A percentile compares a stretch with the other conserved stretches of the same genome.
phyloP scores from a whole-genome alignment of 2,888 invertebrate genomes.

The Empis stercorea region DNA sequence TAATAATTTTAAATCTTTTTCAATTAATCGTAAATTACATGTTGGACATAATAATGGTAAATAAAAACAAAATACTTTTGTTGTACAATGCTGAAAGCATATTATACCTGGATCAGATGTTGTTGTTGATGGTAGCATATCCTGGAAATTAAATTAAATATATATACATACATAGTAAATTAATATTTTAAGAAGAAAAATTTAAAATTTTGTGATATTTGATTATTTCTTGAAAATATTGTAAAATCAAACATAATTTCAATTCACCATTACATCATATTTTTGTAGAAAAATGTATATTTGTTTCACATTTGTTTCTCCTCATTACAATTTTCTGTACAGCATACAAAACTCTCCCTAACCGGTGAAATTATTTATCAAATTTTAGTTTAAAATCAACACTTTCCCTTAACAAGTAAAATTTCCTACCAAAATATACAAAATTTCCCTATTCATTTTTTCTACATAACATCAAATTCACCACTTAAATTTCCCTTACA shows the following conservation, averaged over 20 bases:
- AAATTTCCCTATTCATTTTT: neutral
- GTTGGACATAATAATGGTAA: constrained; percentile 68
- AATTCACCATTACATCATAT: no score
- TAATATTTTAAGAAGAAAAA: neutral
- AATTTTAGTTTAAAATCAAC: no score
- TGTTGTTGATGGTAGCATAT: constrained; percentile 20
- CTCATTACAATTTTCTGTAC: no score
- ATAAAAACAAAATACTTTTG: constrained; percentile 68
- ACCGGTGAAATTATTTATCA: no score
- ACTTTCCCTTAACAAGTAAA: neutral
- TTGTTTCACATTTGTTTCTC: no score
- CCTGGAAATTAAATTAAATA: constrained; percentile 11
- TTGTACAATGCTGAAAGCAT: constrained; percentile 81
- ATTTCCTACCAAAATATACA: neutral
- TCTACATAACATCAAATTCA: neutral
- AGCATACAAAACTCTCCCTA: no score
- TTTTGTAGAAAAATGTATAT: no score
- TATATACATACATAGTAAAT: constrained; percentile 6
- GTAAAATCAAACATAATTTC: no score
- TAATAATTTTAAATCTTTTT: constrained; percentile 45
- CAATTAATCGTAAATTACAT: constrained; percentile 51
- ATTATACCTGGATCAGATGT: constrained; percentile 64
- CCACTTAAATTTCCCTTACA: neutral
- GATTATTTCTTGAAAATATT: no score
- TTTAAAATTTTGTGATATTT: no score